phyloP scores from a whole-genome alignment of 2,797 vertebrate species.

The Gambusia yucatana region DNA sequence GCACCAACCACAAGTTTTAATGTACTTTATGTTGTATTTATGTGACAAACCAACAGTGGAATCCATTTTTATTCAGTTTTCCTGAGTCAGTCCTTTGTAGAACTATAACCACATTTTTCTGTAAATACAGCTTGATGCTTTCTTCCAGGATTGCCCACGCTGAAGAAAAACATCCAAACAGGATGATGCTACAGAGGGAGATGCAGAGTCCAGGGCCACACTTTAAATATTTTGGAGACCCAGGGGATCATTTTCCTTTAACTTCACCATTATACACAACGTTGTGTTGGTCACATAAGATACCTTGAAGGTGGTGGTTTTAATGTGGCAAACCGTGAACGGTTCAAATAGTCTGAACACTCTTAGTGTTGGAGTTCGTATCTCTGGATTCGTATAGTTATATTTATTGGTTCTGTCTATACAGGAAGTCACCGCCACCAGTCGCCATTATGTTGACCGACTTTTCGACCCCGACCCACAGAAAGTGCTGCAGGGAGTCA shows the following conservation, averaged over 20 bases:
- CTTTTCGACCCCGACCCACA: conserved; percentile 98
- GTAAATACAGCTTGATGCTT: background rate
- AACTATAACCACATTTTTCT: background rate
- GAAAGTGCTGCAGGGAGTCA: conserved; percentile 98
- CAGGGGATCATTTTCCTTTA: background rate
- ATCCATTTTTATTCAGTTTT: background rate
- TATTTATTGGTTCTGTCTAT: conserved; percentile 51
- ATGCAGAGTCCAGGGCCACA: background rate
- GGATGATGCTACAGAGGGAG: background rate
- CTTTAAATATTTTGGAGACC: background rate
- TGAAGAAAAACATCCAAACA: background rate
- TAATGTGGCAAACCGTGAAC: background rate
- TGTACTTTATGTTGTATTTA: background rate
- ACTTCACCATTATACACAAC: background rate
- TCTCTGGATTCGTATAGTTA: conserved; percentile 15
- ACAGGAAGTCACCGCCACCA: conserved; percentile 98
- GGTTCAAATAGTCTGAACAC: background rate
- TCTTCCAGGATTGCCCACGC: background rate
- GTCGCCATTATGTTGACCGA: conserved; percentile 98
- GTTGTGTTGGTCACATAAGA: background rate
- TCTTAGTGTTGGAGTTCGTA: background rate
- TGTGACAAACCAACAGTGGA: background rate
- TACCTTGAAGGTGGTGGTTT: background rate
- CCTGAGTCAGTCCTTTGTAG: background rate
- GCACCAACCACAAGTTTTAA: background rate